Conservation (phyloP, 2,797 vertebrate genomes). For the Arnoldichthys spilopterus region DNA sequence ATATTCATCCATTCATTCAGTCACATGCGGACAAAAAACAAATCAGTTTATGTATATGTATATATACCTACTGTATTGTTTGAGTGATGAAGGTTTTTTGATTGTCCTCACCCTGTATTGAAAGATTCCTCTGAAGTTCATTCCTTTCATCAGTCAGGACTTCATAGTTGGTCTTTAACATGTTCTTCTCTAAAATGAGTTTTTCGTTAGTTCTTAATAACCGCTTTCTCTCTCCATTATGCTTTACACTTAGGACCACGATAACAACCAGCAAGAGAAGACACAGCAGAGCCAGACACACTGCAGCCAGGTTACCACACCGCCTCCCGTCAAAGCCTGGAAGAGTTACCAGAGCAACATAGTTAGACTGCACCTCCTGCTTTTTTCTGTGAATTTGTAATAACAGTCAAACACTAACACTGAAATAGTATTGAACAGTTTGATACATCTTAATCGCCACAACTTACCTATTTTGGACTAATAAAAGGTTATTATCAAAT, state of each 20-base stretch:
- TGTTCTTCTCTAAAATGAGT: no score
- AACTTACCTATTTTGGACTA: background rate
- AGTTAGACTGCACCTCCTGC: background rate
- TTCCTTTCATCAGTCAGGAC: background rate
- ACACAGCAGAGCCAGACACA: conserved; percentile 42
- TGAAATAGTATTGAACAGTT: background rate
- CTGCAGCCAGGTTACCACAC: background rate
- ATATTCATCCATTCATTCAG: no score
- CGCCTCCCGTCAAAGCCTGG: background rate
- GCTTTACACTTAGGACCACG: background rate
- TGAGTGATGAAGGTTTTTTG: no score
- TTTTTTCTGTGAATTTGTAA: background rate
- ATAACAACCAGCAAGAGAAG: conserved; percentile 13
- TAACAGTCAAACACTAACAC: background rate
- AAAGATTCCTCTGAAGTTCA: conserved; percentile 1
- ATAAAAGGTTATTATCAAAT: no score
- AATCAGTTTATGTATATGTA: no score
- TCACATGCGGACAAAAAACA: no score
- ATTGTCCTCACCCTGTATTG: no score
- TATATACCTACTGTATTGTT: no score
- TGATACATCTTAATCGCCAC: background rate
- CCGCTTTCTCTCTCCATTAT: background rate
- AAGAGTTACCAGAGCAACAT: background rate
- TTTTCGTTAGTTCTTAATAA: no score
- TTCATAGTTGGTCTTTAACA: no score